Evolutionary conservation across 2,888 invertebrate genomes (phyloP), one percentile per base, ranked within the genome.

Genomic region (Glyphotaelius pellucidus): DNA sequence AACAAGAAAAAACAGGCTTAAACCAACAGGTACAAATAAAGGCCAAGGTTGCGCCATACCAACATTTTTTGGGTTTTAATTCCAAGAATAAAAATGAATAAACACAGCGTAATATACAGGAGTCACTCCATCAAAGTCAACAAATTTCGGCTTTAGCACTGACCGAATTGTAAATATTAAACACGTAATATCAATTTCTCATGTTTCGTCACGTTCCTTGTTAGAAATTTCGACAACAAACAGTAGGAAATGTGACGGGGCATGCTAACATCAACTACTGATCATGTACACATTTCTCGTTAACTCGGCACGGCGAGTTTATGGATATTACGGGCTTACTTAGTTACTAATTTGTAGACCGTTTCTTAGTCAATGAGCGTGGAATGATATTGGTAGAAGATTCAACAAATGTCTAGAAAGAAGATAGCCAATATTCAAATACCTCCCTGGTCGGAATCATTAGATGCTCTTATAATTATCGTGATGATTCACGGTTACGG

Each of bases 131-230:
- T 35, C 83, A 35, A 83, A 83, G 83, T 83, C 35, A 25, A 38
- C 35, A 38, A 32, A 25, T 25, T 83, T 38, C 83, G 32, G 83
- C 83, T 9, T 11, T 25, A 11, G 4, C 25, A 9, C 25, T 35
- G 83, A 83, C 83, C 83, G 35, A 83, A 83, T 83, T 83, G 25
- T 32, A 32, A 83, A 32, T 38, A 83, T 67, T 67, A 25, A 67
- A n/a, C 67, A 67, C 67, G 67, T 67, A 67, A 32, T 38, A 83
- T 11, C 83, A 32, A 83, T 35, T 83, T 35, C 83, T 25, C 83
- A 83, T 83, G 83, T 32, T 32, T 83, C 32, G 83, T 83, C 83
- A 83, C 83, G 83, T 83, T 83, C 38, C 83, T 32, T 32, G 35
- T 31, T 38, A 38, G 35, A 83, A 83, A 32, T 83, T 25, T 83